A percentile compares a stretch with the other conserved stretches of the same genome.
phyloP scores from a whole-genome alignment of 2,888 invertebrate species.

The Andrena camellia region DNA sequence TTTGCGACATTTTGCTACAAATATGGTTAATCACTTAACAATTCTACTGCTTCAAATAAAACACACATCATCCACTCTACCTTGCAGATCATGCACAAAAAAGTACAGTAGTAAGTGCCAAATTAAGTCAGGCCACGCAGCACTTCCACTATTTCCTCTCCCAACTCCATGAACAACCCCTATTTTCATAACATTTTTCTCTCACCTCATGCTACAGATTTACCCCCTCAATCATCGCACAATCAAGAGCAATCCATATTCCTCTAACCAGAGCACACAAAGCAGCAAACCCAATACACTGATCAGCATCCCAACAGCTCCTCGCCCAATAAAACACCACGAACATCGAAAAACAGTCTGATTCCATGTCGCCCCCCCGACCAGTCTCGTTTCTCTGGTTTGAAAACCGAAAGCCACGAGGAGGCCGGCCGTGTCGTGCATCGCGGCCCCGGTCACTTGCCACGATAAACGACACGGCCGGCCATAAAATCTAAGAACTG shows the following conservation, averaged over 20 bases:
- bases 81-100: no score
- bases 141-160: background rate
- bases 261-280: background rate
- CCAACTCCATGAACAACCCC: background rate
- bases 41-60: no score
- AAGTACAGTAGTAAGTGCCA: background rate
- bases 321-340: conserved; percentile 8
- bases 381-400: conserved; percentile 13
- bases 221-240: background rate
- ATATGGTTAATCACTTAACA: no score
- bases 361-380: conserved; percentile 4
- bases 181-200: background rate
- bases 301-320: background rate
- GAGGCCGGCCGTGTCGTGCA: conserved; percentile 2
- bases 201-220: background rate
- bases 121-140: background rate
- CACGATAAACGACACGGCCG: conserved; percentile 44
- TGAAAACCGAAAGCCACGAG: conserved; percentile 24
- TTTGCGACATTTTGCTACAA: no score
- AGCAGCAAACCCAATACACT: background rate
- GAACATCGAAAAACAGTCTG: conserved; percentile 12
- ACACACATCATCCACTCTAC: no score
- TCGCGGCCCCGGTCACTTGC: conserved; percentile 22
- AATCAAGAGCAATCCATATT: background rate
- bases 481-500: conserved; percentile 64